Percentiles rank a stretch among this genome's conserved stretches.
Evolutionary conservation across 2,113 vertebrate genomes (phyloP).

Genomic region (Apeltes quadracus): DNA sequence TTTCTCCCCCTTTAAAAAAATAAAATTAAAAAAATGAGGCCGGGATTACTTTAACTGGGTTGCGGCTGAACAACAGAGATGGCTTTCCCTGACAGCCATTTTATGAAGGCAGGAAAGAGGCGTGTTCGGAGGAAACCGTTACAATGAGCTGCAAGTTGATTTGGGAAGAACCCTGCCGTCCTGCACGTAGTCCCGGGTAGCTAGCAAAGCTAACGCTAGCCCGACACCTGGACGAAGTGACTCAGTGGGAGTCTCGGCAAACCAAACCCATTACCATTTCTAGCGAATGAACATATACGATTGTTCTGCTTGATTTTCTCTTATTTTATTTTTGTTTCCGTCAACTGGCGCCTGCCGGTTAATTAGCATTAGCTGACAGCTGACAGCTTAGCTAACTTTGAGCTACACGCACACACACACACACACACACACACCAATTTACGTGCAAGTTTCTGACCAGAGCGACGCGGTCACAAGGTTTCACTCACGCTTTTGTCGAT

Average conservation of each 20-base stretch:
- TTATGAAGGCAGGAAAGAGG: slow-evolving; percentile 29
- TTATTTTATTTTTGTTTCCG: not conserved
- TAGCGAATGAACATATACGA: not conserved
- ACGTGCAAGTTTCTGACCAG: not conserved
- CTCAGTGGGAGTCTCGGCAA: too few species aligned
- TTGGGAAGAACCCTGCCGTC: not conserved
- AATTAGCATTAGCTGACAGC: slow-evolving; percentile 54
- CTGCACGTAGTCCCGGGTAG: not conserved
- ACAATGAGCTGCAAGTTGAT: not conserved
- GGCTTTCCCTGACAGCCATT: slow-evolving; percentile 59
- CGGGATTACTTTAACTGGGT: not conserved
- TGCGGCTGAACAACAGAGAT: not conserved
- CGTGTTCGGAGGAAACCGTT: slow-evolving; percentile 18
- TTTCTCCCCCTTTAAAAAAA: not conserved
- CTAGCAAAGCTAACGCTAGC: not conserved
- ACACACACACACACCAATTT: not conserved
- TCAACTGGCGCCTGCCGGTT: not conserved
- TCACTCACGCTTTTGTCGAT: slow-evolving; percentile 95
- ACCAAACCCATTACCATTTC: rapidly evolving
- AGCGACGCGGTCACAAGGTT: not conserved
- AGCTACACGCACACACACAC: not conserved
- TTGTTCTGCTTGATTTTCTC: not conserved
- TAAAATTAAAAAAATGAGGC: not conserved
- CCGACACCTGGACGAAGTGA: not conserved
- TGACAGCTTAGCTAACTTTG: slow-evolving; percentile 16